Conservation (phyloP, 2,113 vertebrate species). For the Pterocles burchelli region DNA sequence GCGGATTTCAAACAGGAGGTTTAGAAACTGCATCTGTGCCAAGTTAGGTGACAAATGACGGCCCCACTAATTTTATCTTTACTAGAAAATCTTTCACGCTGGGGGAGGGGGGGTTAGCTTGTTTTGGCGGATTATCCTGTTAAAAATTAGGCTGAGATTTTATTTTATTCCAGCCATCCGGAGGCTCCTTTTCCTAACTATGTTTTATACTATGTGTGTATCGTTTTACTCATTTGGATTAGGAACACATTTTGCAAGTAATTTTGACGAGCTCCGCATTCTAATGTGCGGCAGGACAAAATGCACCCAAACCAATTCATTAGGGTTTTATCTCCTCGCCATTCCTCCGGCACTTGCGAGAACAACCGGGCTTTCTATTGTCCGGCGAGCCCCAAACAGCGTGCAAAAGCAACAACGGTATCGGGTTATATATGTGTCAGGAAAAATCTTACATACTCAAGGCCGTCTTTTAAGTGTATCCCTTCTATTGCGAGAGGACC, state of each 20-base stretch:
- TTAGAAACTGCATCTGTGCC: slow-evolving; percentile 46
- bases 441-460: slow-evolving; percentile 11
- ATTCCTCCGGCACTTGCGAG: background rate
- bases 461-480: background rate
- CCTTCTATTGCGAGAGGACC: background rate
- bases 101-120: background rate
- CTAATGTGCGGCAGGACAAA: background rate
- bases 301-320: slow-evolving; percentile 20
- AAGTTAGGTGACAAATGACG: slow-evolving; percentile 69
- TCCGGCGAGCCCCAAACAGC: background rate
- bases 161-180: slow-evolving; percentile 14
- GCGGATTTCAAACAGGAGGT: slow-evolving; percentile 56
- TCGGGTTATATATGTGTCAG: background rate
- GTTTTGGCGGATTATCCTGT: slow-evolving; percentile 29
- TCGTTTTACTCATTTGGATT: slow-evolving; percentile 56
- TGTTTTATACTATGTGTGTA: slow-evolving; percentile 7
- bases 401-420: background rate
- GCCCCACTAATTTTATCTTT: slow-evolving; percentile 56
- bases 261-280: background rate
- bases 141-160: slow-evolving; percentile 37
- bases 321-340: slow-evolving; percentile 9
- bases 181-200: background rate
- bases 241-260: slow-evolving; percentile 24
- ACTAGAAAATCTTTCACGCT: slow-evolving; percentile 48
- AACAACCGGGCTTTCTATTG: slow-evolving; percentile 33